Conservation (phyloP, 2,113 vertebrate species). For the Rostratula benghalensis region DNA sequence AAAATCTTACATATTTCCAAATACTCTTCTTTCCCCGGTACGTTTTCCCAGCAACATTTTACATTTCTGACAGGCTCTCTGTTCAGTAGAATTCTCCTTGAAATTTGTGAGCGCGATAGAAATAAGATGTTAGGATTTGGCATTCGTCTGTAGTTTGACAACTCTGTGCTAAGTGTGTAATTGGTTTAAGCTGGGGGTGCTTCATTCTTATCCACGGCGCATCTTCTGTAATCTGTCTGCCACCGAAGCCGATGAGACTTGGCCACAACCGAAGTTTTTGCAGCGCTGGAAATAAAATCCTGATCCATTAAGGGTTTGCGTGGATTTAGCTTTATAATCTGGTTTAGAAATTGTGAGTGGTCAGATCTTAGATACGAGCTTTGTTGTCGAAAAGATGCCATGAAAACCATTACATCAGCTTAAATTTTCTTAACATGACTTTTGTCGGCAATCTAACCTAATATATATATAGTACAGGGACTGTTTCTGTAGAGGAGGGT, state of each 20-base stretch:
- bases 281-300: constrained; percentile 81
- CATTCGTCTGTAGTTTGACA: constrained; percentile 67
- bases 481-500: neutral
- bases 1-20: neutral
- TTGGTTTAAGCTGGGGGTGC: constrained; percentile 76
- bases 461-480: neutral
- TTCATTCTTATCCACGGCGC: constrained; percentile 62
- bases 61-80: neutral
- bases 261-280: constrained; percentile 75
- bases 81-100: neutral
- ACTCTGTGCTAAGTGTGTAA: constrained; percentile 74
- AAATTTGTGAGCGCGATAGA: neutral
- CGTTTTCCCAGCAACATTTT: neutral
- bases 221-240: constrained; percentile 80
- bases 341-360: constrained; percentile 84
- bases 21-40: neutral
- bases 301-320: constrained; percentile 83
- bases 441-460: neutral
- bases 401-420: constrained; percentile 34
- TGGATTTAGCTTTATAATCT: constrained; percentile 89
- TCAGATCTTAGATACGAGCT: constrained; percentile 78
- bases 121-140: constrained; percentile 58
- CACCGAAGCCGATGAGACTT: constrained; percentile 74
- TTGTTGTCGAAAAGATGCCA: constrained; percentile 61
- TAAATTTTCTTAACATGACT: neutral